phyloP scores from a whole-genome alignment of 2,113 vertebrate species.

The Xyliphius kryptos region DNA sequence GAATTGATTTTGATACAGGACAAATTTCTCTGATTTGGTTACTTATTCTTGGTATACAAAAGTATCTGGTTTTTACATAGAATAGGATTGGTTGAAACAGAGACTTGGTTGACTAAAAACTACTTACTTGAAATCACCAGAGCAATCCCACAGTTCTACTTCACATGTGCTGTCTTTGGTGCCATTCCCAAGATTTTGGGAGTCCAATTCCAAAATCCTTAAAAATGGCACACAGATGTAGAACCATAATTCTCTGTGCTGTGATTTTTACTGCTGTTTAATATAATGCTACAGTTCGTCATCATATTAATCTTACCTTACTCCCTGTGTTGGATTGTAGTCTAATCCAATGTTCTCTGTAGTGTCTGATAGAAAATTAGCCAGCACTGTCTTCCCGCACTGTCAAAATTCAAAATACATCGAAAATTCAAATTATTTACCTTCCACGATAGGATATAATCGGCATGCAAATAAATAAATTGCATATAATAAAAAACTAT shows the following conservation, averaged over 20 bases:
- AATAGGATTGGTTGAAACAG: too few species aligned
- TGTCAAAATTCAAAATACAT: slow-evolving; percentile 45
- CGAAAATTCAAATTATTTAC: too few species aligned
- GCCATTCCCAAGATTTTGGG: slow-evolving; percentile 58
- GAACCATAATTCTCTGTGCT: not conserved
- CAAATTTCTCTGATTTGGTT: too few species aligned
- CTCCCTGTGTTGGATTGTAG: slow-evolving; percentile 86
- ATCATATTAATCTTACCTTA: slow-evolving; percentile 67
- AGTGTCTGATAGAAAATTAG: slow-evolving; percentile 85
- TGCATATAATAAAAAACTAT: too few species aligned
- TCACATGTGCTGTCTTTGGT: slow-evolving; percentile 69
- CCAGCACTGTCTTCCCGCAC: slow-evolving; percentile 85
- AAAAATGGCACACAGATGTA: not conserved
- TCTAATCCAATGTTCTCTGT: slow-evolving; percentile 72
- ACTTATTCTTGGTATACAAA: too few species aligned
- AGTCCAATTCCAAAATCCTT: slow-evolving; percentile 94
- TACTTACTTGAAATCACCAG: slow-evolving; percentile 84
- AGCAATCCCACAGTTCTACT: slow-evolving; percentile 93
- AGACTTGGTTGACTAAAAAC: slow-evolving; percentile 24
- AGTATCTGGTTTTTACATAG: too few species aligned
- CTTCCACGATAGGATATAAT: too few species aligned
- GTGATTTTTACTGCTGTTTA: not conserved
- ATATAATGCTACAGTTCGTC: not conserved
- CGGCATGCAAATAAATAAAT: too few species aligned
- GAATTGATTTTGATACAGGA: too few species aligned